Conservation (phyloP, 2,797 vertebrate genomes). For the Manis pentadactyla region DNA sequence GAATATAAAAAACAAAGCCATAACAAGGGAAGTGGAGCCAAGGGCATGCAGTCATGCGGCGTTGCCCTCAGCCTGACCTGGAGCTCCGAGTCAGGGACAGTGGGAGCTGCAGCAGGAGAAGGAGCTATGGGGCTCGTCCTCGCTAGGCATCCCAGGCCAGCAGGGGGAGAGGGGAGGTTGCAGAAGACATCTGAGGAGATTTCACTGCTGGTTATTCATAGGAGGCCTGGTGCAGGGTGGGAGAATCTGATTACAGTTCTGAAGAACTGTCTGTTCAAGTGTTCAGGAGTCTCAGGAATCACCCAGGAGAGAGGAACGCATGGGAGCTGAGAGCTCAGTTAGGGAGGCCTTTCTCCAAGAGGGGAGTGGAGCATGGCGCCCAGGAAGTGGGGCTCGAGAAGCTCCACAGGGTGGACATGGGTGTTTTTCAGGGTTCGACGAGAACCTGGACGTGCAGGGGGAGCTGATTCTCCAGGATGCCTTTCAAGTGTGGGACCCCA, state of each 20-base stretch:
- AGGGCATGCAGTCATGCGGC: neutral
- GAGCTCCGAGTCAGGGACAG: neutral
- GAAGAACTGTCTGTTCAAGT: neutral
- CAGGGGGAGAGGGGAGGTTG: neutral
- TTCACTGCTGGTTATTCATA: neutral
- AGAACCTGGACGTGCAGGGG: slow-evolving; percentile 97
- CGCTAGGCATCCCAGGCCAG: neutral
- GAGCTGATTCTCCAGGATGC: slow-evolving; percentile 98
- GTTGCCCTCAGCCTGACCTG: neutral
- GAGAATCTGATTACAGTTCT: neutral
- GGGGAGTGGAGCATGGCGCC: neutral
- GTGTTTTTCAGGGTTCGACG: slow-evolving; percentile 94
- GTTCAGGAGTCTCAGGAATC: neutral
- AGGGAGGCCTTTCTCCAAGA: neutral
- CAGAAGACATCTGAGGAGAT: neutral
- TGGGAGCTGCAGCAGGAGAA: neutral
- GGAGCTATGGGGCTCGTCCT: neutral
- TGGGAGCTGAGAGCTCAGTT: neutral
- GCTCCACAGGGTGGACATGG: slow-evolving; percentile 12
- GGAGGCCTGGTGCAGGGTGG: neutral
- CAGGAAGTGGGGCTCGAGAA: neutral
- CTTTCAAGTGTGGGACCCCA: slow-evolving; percentile 99
- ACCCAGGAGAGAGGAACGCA: neutral
- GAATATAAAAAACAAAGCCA: neutral
- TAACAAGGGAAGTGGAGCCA: neutral